These are phyloP conservation scores for Chymomyza fuscimana DNA, from an alignment of 2,888 invertebrate species.

Conservation along the genomic window DNA sequence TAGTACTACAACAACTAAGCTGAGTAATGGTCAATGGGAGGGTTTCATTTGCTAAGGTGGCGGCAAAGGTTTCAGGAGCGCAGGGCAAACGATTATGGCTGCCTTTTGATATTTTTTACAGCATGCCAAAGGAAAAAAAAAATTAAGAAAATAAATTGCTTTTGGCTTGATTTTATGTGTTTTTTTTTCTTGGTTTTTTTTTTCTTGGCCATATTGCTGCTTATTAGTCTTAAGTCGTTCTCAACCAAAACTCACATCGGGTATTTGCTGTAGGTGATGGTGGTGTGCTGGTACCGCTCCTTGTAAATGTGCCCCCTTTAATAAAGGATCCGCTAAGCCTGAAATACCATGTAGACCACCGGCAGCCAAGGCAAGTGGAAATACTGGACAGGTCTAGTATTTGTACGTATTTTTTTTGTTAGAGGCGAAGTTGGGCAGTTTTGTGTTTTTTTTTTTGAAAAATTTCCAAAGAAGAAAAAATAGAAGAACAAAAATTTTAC, in stretches of 20 bases:
- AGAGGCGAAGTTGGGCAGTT: constrained; percentile 13
- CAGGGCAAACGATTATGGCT: neutral
- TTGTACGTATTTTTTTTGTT: constrained; percentile 26
- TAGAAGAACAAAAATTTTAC: constrained; percentile 69
- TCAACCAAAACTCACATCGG: constrained; percentile 80
- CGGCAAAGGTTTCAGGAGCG: neutral
- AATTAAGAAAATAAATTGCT: constrained; percentile 24
- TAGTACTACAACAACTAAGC: neutral
- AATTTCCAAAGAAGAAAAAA: constrained; percentile 56
- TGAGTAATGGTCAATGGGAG: neutral
- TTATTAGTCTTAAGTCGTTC: constrained; percentile 24
- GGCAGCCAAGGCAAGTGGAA: constrained; percentile 80
- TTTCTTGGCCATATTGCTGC: constrained; percentile 23
- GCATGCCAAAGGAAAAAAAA: constrained; percentile 6
- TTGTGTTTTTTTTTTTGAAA: constrained; percentile 24
- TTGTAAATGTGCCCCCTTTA: constrained; percentile 80
- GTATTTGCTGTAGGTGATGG: constrained; percentile 80
- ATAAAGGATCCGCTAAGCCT: constrained; percentile 80
- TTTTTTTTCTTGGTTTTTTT: constrained; percentile 9
- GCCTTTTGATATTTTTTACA: neutral
- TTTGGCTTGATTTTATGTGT: constrained; percentile 34
- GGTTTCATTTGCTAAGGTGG: neutral
- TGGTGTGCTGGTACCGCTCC: constrained; percentile 80
- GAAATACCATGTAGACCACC: constrained; percentile 81
- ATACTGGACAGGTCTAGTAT: constrained; percentile 80